phyloP scores from a whole-genome alignment of 1,140 invertebrate species.

The Venturia canescens region DNA sequence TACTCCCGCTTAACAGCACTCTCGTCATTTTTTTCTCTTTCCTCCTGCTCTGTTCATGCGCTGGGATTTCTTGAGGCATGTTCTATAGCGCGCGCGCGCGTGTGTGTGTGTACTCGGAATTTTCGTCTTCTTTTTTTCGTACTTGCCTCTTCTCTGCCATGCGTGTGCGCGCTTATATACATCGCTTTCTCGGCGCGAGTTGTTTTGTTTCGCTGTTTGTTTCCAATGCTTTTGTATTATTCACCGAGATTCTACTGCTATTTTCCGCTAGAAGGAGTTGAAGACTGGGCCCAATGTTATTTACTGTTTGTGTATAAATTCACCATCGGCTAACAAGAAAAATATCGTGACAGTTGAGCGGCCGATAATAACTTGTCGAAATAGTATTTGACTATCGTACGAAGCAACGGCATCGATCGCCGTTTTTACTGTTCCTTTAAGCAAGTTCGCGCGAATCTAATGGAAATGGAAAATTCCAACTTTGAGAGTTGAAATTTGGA shows the following conservation, averaged over 20 bases:
- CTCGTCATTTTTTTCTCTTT: slow-evolving; percentile 15
- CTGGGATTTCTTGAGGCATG: background rate
- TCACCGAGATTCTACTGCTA: background rate
- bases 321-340: background rate
- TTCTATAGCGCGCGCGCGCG: too few species aligned
- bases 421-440: too few species aligned
- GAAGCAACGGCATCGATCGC: too few species aligned
- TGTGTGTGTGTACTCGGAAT: background rate
- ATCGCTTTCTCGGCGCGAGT: background rate
- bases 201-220: background rate
- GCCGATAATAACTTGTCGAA: too few species aligned
- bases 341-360: too few species aligned
- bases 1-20: background rate
- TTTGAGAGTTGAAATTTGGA: too few species aligned
- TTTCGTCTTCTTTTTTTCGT: slow-evolving; percentile 23
- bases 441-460: too few species aligned
- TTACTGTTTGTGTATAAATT: background rate
- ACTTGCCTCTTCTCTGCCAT: background rate
- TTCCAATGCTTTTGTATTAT: slow-evolving; percentile 13
- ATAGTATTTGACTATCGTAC: too few species aligned
- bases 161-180: background rate
- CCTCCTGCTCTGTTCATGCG: background rate
- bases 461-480: too few species aligned
- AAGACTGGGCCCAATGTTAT: background rate
- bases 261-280: background rate